These are phyloP conservation scores for Ophion obscuratus DNA, from an alignment of 2,888 invertebrate genomes.

Conservation along the genomic window DNA sequence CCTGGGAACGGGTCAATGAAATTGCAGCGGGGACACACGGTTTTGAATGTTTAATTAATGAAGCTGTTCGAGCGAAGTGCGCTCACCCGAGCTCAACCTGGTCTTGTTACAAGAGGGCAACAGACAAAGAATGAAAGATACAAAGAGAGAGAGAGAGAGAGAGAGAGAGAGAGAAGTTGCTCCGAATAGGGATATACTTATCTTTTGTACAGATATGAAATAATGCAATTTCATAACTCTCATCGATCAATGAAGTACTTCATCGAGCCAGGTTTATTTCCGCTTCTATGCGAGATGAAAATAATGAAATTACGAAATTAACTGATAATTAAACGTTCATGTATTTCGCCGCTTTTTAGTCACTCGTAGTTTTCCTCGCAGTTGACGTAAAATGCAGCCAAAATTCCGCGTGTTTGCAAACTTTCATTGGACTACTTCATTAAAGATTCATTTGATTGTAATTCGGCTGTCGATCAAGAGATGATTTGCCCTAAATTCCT, in stretches of 20 bases:
- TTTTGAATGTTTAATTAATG: slow-evolving; percentile 70
- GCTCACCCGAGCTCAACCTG: slow-evolving; percentile 40
- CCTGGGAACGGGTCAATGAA: slow-evolving; percentile 63
- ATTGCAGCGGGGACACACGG: slow-evolving; percentile 59
- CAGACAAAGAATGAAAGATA: neutral
- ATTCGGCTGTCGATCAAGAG: too few relatives aligned
- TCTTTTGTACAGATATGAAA: slow-evolving; percentile 1
- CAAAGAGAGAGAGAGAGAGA: neutral
- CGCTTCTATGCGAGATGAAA: neutral
- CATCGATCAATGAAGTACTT: neutral
- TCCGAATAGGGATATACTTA: neutral
- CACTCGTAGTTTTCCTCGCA: too few relatives aligned
- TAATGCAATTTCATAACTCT: neutral
- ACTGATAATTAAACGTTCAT: neutral
- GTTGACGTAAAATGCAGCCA: too few relatives aligned
- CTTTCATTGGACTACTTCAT: too few relatives aligned
- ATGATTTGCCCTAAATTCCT: too few relatives aligned
- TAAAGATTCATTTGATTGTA: too few relatives aligned
- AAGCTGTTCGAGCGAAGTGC: slow-evolving; percentile 53
- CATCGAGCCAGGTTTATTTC: neutral
- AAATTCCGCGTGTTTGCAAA: too few relatives aligned
- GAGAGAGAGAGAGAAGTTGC: slow-evolving; percentile 26
- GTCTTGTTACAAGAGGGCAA: slow-evolving; percentile 26
- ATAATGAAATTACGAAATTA: neutral
- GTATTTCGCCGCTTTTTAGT: too few relatives aligned